Base-by-base conservation (phyloP, 2,888 invertebrate species). In the Trissolcus brochymenae region DNA sequence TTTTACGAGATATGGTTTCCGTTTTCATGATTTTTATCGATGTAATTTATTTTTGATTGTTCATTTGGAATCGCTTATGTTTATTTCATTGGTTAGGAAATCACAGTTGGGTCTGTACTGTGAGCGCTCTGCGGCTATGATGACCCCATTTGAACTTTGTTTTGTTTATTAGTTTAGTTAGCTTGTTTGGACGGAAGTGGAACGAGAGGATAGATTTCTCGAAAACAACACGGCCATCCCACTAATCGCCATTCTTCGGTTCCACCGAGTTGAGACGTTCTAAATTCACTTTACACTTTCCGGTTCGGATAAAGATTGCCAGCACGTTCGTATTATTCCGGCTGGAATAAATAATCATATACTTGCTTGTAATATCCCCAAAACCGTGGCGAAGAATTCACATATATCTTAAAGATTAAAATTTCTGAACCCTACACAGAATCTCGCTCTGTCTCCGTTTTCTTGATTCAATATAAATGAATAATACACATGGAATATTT, bases 81-180 rank as follows among this genome's bases (percentile, higher is more conserved):
- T 7, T 41, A 19, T 64, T 56, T 41, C 54, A 60, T 59, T 43
- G 65, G 41, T 16, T 53, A 6, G 21, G 46, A 6, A 46, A 46
- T 16, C 51, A 25, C 21, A 3, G 59, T 16, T 2, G 14, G 41
- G 54, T 29, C 19, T 29, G 46, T 35, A 40, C 2, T 11, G 16
- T 13, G 25, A 16, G 14, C 43, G 56, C 35, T 64, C 19, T 41
- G 64, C 17, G 60, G 70, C 19, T 19, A 62, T 35, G 72, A 72
- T 59, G 73, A 66, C 66, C 65, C 60, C 50, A 57, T 65, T 73
- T 55, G 59, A 60, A 65, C 54, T 65, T 64, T 65, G 66, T 59
- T 73, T 66, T 65, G 73, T 73, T 73, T 73, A 73, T 73, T 73
- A 73, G 66, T 73, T 73, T 66, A 73, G 73, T 66, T 60, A 60